These are phyloP conservation scores for Acrocyrtus sp. DNA, from an alignment of 2,888 invertebrate species.

Conservation along the genomic window DNA sequence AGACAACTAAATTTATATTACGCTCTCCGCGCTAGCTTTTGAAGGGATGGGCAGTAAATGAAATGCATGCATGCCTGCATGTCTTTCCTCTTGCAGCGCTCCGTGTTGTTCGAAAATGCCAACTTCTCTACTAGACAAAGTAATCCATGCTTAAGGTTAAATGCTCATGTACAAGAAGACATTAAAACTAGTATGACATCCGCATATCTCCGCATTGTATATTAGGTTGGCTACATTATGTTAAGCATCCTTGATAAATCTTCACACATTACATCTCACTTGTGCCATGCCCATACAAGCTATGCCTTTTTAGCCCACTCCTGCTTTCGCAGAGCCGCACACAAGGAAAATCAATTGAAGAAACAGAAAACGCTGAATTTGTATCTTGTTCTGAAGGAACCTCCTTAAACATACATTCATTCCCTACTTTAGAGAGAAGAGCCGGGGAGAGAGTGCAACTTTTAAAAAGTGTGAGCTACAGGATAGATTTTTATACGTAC, in stretches of 20 bases:
- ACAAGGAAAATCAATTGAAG: no score
- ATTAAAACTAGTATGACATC: conserved; percentile 2
- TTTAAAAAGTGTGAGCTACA: no score
- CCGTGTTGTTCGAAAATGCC: neutral
- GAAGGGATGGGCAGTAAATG: neutral
- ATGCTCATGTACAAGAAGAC: neutral
- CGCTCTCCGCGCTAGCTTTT: neutral
- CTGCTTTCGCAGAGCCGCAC: no score
- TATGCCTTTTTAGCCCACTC: neutral
- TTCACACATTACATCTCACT: conserved; percentile 4
- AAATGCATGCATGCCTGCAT: no score
- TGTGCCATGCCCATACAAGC: neutral
- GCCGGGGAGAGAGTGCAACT: no score
- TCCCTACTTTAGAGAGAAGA: no score
- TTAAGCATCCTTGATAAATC: neutral
- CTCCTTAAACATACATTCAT: no score
- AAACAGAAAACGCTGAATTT: no score
- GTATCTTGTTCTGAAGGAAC: no score
- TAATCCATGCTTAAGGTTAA: neutral
- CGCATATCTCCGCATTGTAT: conserved; percentile 26
- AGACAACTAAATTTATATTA: neutral
- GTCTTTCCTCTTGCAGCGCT: no score
- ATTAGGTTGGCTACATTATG: neutral
- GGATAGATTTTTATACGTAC: no score
- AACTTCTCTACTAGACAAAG: no score